A percentile compares a stretch with the other conserved stretches of the same genome.
These are phyloP conservation scores for Dichetophora obliterata DNA, from an alignment of 2,888 invertebrate genomes.

Conservation along the genomic window DNA sequence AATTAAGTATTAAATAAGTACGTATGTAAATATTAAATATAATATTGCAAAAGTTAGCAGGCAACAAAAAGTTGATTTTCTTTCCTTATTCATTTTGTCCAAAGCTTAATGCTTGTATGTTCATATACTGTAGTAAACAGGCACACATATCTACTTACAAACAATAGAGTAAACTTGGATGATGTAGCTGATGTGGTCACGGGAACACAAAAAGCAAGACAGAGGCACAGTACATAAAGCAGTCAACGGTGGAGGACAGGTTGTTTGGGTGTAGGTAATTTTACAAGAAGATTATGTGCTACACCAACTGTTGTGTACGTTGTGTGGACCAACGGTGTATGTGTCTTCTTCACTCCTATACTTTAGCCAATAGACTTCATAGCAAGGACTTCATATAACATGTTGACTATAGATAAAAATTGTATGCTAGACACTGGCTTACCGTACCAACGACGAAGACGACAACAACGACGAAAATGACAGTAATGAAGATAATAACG, in stretches of 20 bases:
- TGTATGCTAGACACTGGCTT: not conserved
- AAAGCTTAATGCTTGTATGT: too few species aligned
- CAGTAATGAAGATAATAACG: not conserved
- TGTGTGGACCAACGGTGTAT: not conserved
- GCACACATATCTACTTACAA: not conserved
- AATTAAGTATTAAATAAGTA: too few species aligned
- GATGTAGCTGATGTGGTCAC: conserved; percentile 11
- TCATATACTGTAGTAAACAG: too few species aligned
- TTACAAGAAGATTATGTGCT: not conserved
- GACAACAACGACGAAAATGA: not conserved
- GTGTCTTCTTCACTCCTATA: not conserved
- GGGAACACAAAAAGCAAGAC: not conserved
- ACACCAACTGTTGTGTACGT: not conserved
- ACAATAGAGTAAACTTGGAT: not conserved
- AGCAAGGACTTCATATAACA: not conserved
- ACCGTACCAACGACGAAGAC: not conserved
- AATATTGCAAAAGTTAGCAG: not conserved
- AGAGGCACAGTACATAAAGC: not conserved
- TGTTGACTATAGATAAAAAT: conserved; percentile 1
- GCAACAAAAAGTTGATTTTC: not conserved
- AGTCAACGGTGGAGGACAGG: too few species aligned
- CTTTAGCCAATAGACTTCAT: not conserved
- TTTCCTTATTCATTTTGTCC: too few species aligned
- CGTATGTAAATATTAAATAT: not conserved
- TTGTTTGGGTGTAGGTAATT: not conserved